phyloP scores from a whole-genome alignment of 1,140 invertebrate species.

The Drosophila leontia region DNA sequence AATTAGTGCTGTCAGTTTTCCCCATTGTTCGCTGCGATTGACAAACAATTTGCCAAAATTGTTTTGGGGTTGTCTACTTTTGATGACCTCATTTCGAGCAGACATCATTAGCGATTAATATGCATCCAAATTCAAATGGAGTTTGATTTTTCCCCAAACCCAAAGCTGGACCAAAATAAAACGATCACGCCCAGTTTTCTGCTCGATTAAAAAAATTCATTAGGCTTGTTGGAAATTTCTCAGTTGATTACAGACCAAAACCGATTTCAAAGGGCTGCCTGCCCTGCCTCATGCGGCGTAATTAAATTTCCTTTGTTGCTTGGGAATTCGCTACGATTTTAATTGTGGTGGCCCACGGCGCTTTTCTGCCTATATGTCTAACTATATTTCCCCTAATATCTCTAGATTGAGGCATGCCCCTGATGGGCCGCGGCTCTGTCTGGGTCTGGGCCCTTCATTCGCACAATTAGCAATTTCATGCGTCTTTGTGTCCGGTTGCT shows the following conservation, averaged over 20 bases:
- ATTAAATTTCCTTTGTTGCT: constrained; percentile 80
- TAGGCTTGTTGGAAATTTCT: constrained; percentile 68
- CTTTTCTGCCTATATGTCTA: constrained; percentile 37
- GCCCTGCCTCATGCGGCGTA: constrained; percentile 71
- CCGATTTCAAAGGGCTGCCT: constrained; percentile 64
- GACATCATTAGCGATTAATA: constrained; percentile 65
- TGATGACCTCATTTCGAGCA: constrained; percentile 56
- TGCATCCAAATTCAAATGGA: constrained; percentile 28
- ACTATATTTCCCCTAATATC: constrained; percentile 30
- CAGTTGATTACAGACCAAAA: constrained; percentile 74
- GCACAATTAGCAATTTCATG: constrained; percentile 82
- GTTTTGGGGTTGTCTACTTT: constrained; percentile 5
- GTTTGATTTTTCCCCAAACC: constrained; percentile 41
- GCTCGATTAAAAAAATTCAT: constrained; percentile 75
- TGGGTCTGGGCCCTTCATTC: constrained; percentile 56
- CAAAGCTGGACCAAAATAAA: constrained; percentile 36
- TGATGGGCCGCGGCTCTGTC: constrained; percentile 10
- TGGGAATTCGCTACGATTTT: constrained; percentile 80
- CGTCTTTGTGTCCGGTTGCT: constrained; percentile 54
- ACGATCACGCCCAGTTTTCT: constrained; percentile 69
- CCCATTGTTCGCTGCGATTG: constrained; percentile 32
- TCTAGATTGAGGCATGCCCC: constrained; percentile 6
- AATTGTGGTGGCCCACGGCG: constrained; percentile 72
- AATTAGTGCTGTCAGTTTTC: constrained; percentile 49
- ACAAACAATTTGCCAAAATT: constrained; percentile 49